Evolutionary conservation across 2,888 invertebrate species (phyloP).

Genomic region (Cerastis leucographa): DNA sequence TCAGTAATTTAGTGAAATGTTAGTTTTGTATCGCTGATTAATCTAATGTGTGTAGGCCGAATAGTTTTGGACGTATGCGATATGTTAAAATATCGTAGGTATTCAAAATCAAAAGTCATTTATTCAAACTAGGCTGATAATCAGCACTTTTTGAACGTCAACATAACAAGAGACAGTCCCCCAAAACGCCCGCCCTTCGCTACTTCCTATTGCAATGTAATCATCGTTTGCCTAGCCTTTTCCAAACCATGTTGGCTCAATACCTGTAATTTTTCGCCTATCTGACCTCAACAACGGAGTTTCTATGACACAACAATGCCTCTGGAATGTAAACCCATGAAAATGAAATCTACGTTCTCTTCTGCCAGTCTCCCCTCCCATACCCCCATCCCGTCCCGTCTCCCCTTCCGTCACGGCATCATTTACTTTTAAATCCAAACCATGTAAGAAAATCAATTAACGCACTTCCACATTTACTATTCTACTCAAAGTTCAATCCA

Average conservation of each 20-base stretch:
- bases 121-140: too few relatives aligned
- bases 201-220: neutral
- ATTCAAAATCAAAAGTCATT: too few relatives aligned
- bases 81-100: neutral
- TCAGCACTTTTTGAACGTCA: too few relatives aligned
- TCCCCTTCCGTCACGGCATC: too few relatives aligned
- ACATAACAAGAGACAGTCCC: too few relatives aligned
- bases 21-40: too few relatives aligned
- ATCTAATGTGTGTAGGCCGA: too few relatives aligned
- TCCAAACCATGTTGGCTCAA: neutral
- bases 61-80: too few relatives aligned
- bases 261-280: neutral
- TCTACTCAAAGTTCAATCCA: conserved; percentile 8
- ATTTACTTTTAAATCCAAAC: neutral
- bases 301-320: neutral
- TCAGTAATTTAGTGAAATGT: too few relatives aligned
- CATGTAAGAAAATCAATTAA: neutral
- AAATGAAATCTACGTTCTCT: neutral
- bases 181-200: too few relatives aligned
- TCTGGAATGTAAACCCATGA: neutral
- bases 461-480: neutral
- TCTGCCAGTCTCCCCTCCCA: too few relatives aligned
- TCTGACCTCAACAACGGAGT: neutral
- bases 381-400: too few relatives aligned
- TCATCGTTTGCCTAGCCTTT: neutral